Base-by-base conservation (phyloP, 2,888 invertebrate species). In the Caenorhabditis doughertyi region DNA sequence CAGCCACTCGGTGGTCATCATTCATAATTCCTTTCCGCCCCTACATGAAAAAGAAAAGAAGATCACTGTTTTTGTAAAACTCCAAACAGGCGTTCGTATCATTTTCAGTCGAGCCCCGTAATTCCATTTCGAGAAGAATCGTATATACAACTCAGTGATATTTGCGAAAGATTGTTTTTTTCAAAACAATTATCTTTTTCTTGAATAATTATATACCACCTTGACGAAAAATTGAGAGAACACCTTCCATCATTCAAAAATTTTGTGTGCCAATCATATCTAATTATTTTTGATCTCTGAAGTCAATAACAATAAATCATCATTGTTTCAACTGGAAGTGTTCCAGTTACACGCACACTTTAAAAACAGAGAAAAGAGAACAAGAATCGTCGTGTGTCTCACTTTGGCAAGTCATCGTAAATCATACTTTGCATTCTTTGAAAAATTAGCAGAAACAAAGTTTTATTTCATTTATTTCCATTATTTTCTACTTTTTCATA, bases 261-360 rank as follows among this genome's bases (percentile, higher is more conserved):
- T 21, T 11, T 18, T n/a, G 51, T 35, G 65, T 51, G 55, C 53
- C 55, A 25, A 27, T 44, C 55, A 70, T 8, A 35, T 4, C 18
- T 29, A 74, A 65, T 56, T 56, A 65, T 62, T 74, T 74, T 49
- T 42, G 76, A 68, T 77, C 60, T 77, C 35, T 70, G 58, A 76
- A 67, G 74, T 35, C 65, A 55, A 32, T n/a, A 72, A 51, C 62
- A 51, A 71, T 58, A 58, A 71, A 76, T 68, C 76, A 68, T 76
- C 44, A 67, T 74, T 74, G 56, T 74, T 42, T 64, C 39, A 67
- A 67, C 55, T 49, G 53, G 65, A 65, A 79, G 72, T 79, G 79
- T 80, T 80, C 79, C 79, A 80, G 79, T 80, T 49, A 73, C 72
- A 53, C 79, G 53, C 44, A 71, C 76, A 74, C 65, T 25, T 32